Conservation (phyloP, 2,888 invertebrate genomes). For the Trichacis sp. region DNA sequence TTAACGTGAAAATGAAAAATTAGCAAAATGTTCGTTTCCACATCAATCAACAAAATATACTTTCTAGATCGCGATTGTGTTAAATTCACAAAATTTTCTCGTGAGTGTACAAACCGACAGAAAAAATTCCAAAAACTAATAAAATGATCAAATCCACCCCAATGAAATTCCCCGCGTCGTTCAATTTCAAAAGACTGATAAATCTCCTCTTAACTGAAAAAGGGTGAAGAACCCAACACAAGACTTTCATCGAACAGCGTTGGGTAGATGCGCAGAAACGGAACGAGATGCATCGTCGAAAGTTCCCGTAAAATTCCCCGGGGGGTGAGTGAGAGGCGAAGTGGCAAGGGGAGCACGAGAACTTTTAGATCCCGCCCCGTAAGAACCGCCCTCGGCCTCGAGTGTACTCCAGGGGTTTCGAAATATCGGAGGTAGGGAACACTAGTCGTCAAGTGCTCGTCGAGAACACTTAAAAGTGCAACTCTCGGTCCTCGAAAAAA, state of each 20-base stretch:
- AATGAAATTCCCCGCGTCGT: no score
- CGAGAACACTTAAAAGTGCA: slow-evolving; percentile 66
- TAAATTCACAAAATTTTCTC: no score
- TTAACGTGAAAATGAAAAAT: no score
- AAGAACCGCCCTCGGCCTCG: slow-evolving; percentile 59
- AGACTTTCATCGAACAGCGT: not conserved
- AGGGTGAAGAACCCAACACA: not conserved
- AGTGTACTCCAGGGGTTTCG: slow-evolving; percentile 60
- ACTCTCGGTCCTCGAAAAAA: slow-evolving; percentile 47
- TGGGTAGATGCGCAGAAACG: not conserved
- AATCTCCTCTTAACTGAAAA: not conserved
- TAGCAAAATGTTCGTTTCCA: no score
- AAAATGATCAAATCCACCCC: no score
- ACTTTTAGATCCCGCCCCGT: slow-evolving; percentile 53
- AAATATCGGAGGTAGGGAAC: slow-evolving; percentile 62
- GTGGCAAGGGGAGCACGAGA: slow-evolving; percentile 28
- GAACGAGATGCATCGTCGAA: slow-evolving; percentile 8
- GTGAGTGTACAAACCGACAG: no score
- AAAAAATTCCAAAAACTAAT: no score
- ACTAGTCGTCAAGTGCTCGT: slow-evolving; percentile 68
- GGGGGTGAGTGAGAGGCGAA: slow-evolving; percentile 1
- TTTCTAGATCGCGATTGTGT: no score
- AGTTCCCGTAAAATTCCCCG: slow-evolving; percentile 30
- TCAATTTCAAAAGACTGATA: no score
- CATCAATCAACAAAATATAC: no score